These are phyloP conservation scores for Aselliscus stoliczkanus DNA, from an alignment of 2,797 vertebrate genomes.

Conservation along the genomic window DNA sequence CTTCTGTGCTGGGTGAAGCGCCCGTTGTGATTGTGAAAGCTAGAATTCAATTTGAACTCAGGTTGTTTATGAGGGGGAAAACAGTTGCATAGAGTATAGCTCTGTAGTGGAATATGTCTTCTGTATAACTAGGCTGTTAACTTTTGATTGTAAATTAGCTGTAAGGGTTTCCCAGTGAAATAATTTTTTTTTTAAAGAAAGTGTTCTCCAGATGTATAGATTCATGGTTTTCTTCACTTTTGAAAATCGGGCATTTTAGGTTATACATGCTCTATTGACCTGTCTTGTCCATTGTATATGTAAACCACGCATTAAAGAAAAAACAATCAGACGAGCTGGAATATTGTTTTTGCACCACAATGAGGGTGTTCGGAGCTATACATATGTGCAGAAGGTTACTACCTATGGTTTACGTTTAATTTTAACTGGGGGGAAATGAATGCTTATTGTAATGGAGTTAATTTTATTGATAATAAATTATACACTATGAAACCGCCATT, in stretches of 20 bases:
- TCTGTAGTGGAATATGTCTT: constrained; percentile 83
- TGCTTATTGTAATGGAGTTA: constrained; percentile 84
- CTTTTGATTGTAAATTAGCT: constrained; percentile 79
- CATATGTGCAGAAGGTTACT: constrained; percentile 84
- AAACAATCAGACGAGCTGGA: constrained; percentile 76
- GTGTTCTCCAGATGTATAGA: constrained; percentile 60
- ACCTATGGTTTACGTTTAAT: constrained; percentile 86
- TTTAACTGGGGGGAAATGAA: constrained; percentile 79
- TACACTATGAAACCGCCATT: constrained; percentile 81
- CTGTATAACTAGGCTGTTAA: constrained; percentile 82
- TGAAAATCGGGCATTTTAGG: constrained; percentile 73
- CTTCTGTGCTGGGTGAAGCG: constrained; percentile 87
- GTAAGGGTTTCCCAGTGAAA: constrained; percentile 61
- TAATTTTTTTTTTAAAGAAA: neutral
- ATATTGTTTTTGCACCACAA: constrained; percentile 83
- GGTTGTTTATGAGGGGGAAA: constrained; percentile 83
- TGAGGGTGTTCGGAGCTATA: constrained; percentile 82
- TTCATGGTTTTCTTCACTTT: constrained; percentile 72
- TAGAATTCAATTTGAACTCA: constrained; percentile 89
- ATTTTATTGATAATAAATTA: constrained; percentile 90
- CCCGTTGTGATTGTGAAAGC: constrained; percentile 88
- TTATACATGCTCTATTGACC: constrained; percentile 70
- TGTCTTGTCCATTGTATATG: constrained; percentile 78
- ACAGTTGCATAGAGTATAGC: constrained; percentile 87
- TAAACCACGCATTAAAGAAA: constrained; percentile 76